Conservation (phyloP, 2,797 vertebrate genomes). For the Macroramphosus scolopax region DNA sequence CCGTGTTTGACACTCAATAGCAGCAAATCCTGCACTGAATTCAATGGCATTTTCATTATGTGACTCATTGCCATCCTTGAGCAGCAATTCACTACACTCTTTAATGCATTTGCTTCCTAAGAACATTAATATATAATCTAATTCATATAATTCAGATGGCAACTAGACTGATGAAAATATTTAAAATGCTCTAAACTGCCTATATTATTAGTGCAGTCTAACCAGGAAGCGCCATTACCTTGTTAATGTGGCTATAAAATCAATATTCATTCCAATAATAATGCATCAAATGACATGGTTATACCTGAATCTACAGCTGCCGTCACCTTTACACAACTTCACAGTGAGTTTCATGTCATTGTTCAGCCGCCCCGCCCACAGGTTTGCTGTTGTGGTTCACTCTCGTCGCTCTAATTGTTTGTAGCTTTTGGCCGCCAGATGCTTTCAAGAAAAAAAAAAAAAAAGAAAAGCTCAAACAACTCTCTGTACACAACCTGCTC, state of each 20-base stretch:
- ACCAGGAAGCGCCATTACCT: too few species aligned
- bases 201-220: too few species aligned
- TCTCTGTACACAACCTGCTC: neutral
- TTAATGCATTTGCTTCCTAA: conserved; percentile 5
- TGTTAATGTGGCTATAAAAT: too few species aligned
- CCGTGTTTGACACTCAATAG: conserved; percentile 12
- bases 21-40: conserved; percentile 20
- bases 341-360: neutral
- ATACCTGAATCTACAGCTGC: too few species aligned
- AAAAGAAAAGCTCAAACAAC: neutral
- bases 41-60: conserved; percentile 14
- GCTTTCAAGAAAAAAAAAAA: neutral
- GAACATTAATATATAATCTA: too few species aligned
- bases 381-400: neutral
- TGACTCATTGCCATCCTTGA: neutral
- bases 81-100: neutral
- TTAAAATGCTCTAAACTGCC: too few species aligned
- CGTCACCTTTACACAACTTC: too few species aligned
- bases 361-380: neutral
- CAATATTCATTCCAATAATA: too few species aligned
- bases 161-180: too few species aligned
- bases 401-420: neutral
- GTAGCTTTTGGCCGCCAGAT: neutral
- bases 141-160: too few species aligned
- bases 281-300: too few species aligned